These are phyloP conservation scores for Rhombomys opimus DNA, from an alignment of 2,113 vertebrate species.

Conservation along the genomic window DNA sequence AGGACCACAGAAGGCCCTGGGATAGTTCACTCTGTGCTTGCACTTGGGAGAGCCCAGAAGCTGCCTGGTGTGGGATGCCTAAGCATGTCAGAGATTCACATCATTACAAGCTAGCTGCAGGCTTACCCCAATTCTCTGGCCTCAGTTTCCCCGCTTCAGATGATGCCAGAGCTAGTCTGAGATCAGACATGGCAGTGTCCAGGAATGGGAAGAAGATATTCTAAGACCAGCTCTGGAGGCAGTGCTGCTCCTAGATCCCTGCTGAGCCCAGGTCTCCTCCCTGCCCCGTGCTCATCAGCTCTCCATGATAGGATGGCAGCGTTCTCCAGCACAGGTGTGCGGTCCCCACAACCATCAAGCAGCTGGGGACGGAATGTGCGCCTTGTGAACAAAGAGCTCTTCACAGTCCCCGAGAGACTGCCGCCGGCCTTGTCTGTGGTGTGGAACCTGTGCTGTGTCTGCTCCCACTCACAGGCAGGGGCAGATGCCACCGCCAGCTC, in stretches of 20 bases:
- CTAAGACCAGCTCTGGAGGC: neutral
- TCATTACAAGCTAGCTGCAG: fast-evolving
- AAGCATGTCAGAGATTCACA: neutral
- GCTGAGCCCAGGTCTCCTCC: neutral
- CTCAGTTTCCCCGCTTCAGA: neutral
- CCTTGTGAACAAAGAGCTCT: conserved; percentile 18
- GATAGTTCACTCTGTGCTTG: no score
- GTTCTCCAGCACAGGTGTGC: neutral
- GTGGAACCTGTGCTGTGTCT: neutral
- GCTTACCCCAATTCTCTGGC: neutral
- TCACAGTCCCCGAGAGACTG: neutral
- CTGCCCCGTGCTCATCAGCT: fast-evolving
- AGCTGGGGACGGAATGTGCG: neutral
- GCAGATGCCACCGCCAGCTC: neutral
- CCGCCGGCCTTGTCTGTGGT: neutral
- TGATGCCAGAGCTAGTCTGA: fast-evolving
- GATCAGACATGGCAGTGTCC: neutral
- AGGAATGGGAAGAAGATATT: neutral
- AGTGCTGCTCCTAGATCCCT: neutral
- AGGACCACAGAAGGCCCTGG: neutral
- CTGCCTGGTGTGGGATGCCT: neutral
- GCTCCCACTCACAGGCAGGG: neutral
- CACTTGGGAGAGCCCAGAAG: neutral
- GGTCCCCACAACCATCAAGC: neutral
- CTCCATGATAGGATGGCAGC: fast-evolving